A percentile compares a stretch with the other conserved stretches of the same genome.
Conservation (phyloP, 2,797 vertebrate species). For the Xenops minutus region DNA sequence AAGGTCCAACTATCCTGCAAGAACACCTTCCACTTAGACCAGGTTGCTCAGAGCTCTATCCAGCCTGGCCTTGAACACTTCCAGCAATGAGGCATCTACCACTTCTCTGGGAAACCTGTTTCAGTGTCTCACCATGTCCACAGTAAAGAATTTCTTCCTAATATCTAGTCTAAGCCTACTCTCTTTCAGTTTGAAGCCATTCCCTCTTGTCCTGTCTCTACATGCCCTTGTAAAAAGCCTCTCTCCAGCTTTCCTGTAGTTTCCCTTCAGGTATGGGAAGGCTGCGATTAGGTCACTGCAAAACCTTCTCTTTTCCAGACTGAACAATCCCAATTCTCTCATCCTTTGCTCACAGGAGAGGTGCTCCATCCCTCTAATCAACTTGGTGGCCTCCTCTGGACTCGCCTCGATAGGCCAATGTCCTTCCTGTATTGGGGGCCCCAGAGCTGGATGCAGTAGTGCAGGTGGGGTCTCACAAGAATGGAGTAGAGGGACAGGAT, state of each 20-base stretch:
- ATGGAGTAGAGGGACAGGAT: neutral
- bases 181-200: neutral
- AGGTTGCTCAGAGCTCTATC: neutral
- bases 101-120: neutral
- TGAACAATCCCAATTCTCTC: neutral
- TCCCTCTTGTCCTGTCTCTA: neutral
- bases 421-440: neutral
- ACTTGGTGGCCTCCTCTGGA: neutral
- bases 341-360: neutral
- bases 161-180: neutral
- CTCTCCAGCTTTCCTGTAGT: neutral
- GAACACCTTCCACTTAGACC: neutral
- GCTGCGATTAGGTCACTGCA: neutral
- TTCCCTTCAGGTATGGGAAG: neutral
- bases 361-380: neutral
- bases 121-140: neutral
- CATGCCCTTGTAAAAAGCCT: neutral
- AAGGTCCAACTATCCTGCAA: neutral
- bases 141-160: neutral
- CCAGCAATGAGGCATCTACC: neutral
- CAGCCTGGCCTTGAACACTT: neutral
- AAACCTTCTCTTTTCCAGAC: neutral
- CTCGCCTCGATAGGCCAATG: rapidly evolving
- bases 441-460: neutral
- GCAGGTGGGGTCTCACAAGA: neutral